Evolutionary conservation across 2,888 invertebrate genomes (phyloP), one percentile per base, ranked within the genome.

Genomic region (Xanthorhoe spadicearia): DNA sequence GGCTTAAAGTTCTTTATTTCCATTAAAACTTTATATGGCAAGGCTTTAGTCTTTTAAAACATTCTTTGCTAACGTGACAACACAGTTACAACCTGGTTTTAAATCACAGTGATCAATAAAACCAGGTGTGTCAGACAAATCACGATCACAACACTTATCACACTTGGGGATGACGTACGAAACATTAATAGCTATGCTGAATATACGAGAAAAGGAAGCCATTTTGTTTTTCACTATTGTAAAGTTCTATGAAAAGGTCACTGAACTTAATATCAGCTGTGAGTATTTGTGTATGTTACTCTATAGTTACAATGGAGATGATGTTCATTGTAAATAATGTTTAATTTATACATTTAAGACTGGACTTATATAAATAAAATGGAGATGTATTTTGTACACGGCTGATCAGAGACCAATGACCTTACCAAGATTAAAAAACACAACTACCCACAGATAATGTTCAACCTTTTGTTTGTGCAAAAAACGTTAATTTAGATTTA

Each of bases 101-200:
- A 56, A 60, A 13, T 59, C 63, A 48, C 60, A 50, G 57, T 15
- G 38, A 13, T 61, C 35, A 28, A 43, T n/a, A 43, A 46, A 52
- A 50, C 7, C 48, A 53, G 23, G 23, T 49, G 5, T 13, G 15
- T 9, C 15, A 54, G 63, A 61, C 69, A 64, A 74, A 73, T 74
- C 71, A 68, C 74, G 62, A 76, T 78, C 78, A 80, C 82, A 79
- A 79, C 79, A 79, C 48, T 46, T 63, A 68, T 67, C 57, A 62
- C 68, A 71, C 83, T 77, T 77, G 54, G 77, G 78, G 78, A 75
- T 74, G 77, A 77, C 77, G 70, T 72, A 78, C 66, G 76, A 71
- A 70, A 66, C 53, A 50, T 54, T 43, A 1, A 32, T 13, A 32
- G 32, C 48, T 52, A 19, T 57, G 48, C 19, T 32, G 15, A 58